Conservation (phyloP, 1,140 invertebrate species). For the Anadara kagoshimensis region DNA sequence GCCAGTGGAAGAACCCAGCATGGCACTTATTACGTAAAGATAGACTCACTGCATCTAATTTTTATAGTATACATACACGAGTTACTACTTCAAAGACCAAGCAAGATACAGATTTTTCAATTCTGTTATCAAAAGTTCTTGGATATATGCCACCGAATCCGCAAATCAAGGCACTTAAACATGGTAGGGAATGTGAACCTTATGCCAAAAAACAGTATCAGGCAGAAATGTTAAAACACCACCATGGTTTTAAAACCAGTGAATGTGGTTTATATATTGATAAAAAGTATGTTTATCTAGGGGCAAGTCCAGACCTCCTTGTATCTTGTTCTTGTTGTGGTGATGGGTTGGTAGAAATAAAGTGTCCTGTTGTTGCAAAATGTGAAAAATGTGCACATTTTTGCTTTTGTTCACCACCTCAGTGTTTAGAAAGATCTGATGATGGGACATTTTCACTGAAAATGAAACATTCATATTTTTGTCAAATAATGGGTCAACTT, state of each 20-base stretch:
- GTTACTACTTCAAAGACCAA: neutral
- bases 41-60: conserved; percentile 7
- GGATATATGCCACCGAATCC: conserved; percentile 5
- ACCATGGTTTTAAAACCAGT: conserved; percentile 2
- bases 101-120: neutral
- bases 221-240: neutral
- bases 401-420: conserved; percentile 24
- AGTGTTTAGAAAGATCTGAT: no score
- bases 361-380: conserved; percentile 25
- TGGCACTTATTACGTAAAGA: neutral
- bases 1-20: neutral
- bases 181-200: conserved; percentile 19
- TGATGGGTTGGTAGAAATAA: conserved; percentile 24
- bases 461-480: neutral
- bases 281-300: neutral
- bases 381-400: conserved; percentile 16
- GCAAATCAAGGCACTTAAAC: conserved; percentile 2
- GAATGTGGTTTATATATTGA: conserved; percentile 31
- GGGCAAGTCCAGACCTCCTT: conserved; percentile 20
- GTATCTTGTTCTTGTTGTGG: conserved; percentile 30
- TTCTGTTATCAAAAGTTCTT: neutral
- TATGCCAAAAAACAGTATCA: neutral
- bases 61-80: conserved; percentile 6
- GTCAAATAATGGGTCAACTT: conserved; percentile 37
- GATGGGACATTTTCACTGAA: neutral